A percentile compares a stretch with the other conserved stretches of the same genome.
Conservation (phyloP, 2,888 invertebrate species). For the Machimus rusticus region DNA sequence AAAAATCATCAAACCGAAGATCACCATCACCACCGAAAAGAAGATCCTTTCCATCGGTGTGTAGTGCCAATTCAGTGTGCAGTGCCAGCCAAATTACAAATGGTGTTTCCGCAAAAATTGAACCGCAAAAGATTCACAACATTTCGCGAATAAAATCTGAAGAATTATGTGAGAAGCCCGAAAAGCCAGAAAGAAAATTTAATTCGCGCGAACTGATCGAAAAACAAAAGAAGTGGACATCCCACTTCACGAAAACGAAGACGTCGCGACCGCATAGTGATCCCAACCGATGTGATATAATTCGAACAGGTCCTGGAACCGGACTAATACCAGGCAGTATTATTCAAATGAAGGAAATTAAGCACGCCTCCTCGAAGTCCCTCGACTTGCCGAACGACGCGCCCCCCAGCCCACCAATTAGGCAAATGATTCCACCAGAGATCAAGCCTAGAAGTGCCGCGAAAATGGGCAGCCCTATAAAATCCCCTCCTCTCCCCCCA, state of each 20-base stretch:
- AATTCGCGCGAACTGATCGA: constrained; percentile 87
- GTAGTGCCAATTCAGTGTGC: constrained; percentile 56
- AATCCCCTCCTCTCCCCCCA: constrained; percentile 61
- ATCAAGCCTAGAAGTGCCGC: constrained; percentile 60
- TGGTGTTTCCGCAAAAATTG: constrained; percentile 64
- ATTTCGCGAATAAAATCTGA: constrained; percentile 70
- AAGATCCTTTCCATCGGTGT: constrained; percentile 43
- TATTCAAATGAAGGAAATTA: constrained; percentile 54
- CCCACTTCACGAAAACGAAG: constrained; percentile 84
- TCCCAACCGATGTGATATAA: constrained; percentile 67
- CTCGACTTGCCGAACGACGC: constrained; percentile 51
- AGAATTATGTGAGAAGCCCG: constrained; percentile 69
- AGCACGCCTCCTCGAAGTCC: constrained; percentile 47
- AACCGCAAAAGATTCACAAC: constrained; percentile 55
- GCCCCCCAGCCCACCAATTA: constrained; percentile 59
- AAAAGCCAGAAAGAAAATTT: constrained; percentile 83
- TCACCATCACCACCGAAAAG: constrained; percentile 59
- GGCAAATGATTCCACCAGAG: constrained; percentile 60
- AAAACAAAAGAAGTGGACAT: constrained; percentile 91
- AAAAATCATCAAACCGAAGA: constrained; percentile 56
- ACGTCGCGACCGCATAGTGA: constrained; percentile 70
- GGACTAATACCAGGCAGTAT: constrained; percentile 63
- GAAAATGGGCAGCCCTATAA: constrained; percentile 59
- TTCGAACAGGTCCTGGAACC: constrained; percentile 65
- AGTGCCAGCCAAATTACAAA: constrained; percentile 63